Conservation (phyloP, 2,113 vertebrate genomes). For the Axis porcinus region DNA sequence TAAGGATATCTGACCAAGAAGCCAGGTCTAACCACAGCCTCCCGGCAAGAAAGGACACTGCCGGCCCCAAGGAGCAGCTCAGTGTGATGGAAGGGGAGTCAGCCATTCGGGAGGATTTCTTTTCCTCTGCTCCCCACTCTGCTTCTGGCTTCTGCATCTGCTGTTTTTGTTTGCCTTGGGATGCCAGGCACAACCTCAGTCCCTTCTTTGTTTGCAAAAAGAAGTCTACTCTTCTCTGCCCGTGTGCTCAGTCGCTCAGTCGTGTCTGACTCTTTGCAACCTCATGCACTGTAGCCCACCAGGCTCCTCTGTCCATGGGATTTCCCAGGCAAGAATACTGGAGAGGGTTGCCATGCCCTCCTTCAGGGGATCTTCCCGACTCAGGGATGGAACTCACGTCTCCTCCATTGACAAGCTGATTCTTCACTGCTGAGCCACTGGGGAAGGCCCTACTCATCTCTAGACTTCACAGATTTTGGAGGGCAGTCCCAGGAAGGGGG, state of each 20-base stretch:
- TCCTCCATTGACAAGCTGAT: background rate
- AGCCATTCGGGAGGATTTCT: background rate
- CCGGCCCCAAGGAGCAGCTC: background rate
- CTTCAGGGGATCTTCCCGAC: background rate
- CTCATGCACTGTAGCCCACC: background rate
- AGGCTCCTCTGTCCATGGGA: background rate
- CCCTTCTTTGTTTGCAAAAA: constrained; percentile 1
- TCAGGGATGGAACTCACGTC: background rate
- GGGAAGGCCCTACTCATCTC: background rate
- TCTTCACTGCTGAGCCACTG: background rate
- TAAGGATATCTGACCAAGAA: background rate
- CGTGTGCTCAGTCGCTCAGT: background rate
- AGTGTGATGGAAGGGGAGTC: background rate
- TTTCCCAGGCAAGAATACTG: background rate
- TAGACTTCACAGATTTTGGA: background rate
- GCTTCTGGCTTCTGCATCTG: background rate
- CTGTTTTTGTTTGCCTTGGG: background rate
- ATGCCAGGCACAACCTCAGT: background rate
- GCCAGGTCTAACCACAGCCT: background rate
- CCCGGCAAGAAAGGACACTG: background rate
- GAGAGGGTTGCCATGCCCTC: background rate
- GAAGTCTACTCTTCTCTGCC: background rate
- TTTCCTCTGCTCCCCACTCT: background rate
- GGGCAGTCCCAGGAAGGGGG: background rate
- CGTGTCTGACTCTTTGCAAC: background rate